Percentiles rank a stretch among this genome's conserved stretches.
These are phyloP conservation scores for Antechinus flavipes DNA, from an alignment of 2,113 vertebrate species.

Conservation along the genomic window DNA sequence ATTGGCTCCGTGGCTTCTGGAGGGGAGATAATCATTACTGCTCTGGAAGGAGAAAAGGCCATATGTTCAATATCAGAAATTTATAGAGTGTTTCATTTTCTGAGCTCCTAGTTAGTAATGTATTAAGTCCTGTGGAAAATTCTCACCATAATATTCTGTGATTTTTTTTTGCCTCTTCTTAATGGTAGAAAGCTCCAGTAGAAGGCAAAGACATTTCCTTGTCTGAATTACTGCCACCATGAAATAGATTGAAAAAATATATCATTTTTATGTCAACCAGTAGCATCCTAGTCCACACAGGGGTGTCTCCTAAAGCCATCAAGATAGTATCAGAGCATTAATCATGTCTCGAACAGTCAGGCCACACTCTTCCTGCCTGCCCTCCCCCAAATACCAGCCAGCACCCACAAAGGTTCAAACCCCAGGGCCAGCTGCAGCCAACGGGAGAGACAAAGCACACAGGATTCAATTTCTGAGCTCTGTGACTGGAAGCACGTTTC, in stretches of 20 bases:
- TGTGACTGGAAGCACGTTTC: neutral
- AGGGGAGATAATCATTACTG: slow-evolving; percentile 18
- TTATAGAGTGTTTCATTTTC: slow-evolving; percentile 67
- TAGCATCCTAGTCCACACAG: slow-evolving; percentile 80
- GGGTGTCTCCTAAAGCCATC: slow-evolving; percentile 84
- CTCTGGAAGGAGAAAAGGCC: slow-evolving; percentile 17
- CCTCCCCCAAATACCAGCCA: slow-evolving; percentile 72
- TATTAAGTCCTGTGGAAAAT: slow-evolving; percentile 72
- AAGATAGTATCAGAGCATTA: slow-evolving; percentile 82
- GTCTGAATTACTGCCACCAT: slow-evolving; percentile 82
- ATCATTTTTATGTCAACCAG: slow-evolving; percentile 83
- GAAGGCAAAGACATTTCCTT: slow-evolving; percentile 79
- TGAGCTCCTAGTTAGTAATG: slow-evolving; percentile 52
- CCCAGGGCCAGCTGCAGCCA: slow-evolving; percentile 67
- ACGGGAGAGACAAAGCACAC: neutral
- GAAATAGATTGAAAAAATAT: slow-evolving; percentile 83
- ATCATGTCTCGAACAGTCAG: slow-evolving; percentile 83
- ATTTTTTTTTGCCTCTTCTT: slow-evolving; percentile 59
- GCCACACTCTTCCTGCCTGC: slow-evolving; percentile 77
- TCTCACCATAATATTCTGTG: slow-evolving; percentile 68
- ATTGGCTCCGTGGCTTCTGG: slow-evolving; percentile 32
- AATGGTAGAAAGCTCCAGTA: slow-evolving; percentile 73
- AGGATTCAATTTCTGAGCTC: slow-evolving; percentile 44
- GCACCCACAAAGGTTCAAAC: slow-evolving; percentile 76
- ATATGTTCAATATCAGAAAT: slow-evolving; percentile 65